Percentiles rank a stretch among this genome's conserved stretches.
These are phyloP conservation scores for Philopotamus ludificatus DNA, from an alignment of 1,140 invertebrate species.

Conservation along the genomic window DNA sequence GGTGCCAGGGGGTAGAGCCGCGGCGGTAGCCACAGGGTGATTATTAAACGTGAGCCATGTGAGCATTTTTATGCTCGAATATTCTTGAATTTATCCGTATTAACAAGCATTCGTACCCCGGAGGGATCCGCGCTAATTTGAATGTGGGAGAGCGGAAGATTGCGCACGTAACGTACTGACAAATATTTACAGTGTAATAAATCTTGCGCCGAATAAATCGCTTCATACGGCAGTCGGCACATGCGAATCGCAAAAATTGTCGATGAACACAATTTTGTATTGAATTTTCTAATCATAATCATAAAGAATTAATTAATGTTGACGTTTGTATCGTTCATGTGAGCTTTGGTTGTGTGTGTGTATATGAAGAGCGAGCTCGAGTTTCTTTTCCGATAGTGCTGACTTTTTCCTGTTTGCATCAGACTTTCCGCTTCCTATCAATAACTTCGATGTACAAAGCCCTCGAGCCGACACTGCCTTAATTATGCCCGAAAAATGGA, in stretches of 20 bases:
- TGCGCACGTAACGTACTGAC: slow-evolving; percentile 29
- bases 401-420: background rate
- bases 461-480: slow-evolving; percentile 19
- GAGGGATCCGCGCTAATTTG: slow-evolving; percentile 26
- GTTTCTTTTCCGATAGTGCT: background rate
- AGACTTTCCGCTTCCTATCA: slow-evolving; percentile 5
- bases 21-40: background rate
- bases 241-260: no score
- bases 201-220: slow-evolving; percentile 16
- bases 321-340: no score
- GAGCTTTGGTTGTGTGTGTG: no score
- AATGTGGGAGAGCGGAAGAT: slow-evolving; percentile 32
- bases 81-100: no score
- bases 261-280: no score
- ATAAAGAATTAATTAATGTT: no score
- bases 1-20: background rate
- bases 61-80: no score
- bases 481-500: slow-evolving; percentile 40
- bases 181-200: slow-evolving; percentile 31
- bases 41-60: background rate
- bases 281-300: no score
- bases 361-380: no score
- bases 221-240: no score
- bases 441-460: slow-evolving; percentile 17
- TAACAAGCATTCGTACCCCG: no score